Percentiles rank a stretch among this genome's conserved stretches.
phyloP scores from a whole-genome alignment of 2,888 invertebrate species.

The Tetragnatha montana region DNA sequence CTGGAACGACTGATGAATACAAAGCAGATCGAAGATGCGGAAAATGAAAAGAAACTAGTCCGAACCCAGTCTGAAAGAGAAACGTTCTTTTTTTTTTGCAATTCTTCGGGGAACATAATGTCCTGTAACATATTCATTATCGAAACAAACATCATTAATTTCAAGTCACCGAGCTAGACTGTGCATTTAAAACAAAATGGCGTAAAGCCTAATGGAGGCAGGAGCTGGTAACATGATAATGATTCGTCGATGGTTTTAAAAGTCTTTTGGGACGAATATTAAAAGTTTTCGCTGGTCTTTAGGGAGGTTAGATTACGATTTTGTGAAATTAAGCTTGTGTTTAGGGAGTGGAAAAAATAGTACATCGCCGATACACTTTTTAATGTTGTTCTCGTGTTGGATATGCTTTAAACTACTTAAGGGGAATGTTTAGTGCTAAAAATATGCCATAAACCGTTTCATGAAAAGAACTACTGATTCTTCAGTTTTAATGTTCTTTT shows the following conservation, averaged over 20 bases:
- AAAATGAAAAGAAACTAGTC: slow-evolving; percentile 11
- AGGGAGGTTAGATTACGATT: slow-evolving; percentile 7
- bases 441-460: background rate
- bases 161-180: slow-evolving; percentile 6
- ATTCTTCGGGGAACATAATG: slow-evolving; percentile 36
- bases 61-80: background rate
- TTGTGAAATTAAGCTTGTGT: background rate
- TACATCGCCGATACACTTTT: background rate
- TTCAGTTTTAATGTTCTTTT: too few species aligned
- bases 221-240: slow-evolving; percentile 9
- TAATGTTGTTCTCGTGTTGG: slow-evolving; percentile 11
- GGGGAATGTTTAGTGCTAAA: background rate
- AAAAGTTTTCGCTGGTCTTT: slow-evolving; percentile 5
- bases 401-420: background rate
- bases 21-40: background rate
- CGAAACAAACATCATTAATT: slow-evolving; percentile 58
- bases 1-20: slow-evolving; percentile 15
- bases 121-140: slow-evolving; percentile 51
- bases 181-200: slow-evolving; percentile 43
- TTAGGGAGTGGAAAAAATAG: background rate
- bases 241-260: slow-evolving; percentile 28
- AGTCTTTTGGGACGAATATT: slow-evolving; percentile 13
- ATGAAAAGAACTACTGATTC: too few species aligned
- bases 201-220: slow-evolving; percentile 24
- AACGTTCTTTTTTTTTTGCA: slow-evolving; percentile 49